phyloP scores from a whole-genome alignment of 2,113 vertebrate species.

The Sebastes fasciatus region DNA sequence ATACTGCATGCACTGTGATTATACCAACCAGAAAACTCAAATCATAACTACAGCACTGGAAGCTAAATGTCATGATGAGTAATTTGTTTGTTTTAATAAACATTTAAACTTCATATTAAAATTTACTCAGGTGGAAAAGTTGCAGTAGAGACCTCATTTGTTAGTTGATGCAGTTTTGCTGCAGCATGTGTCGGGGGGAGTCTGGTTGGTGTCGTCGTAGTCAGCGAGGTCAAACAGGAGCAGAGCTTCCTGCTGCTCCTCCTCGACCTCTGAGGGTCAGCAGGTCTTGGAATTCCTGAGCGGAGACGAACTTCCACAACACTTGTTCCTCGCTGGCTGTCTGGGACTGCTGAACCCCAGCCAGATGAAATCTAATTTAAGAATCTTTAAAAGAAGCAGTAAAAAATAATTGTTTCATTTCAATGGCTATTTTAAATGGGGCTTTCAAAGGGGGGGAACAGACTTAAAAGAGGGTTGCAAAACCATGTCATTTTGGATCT shows the following conservation, averaged over 20 bases:
- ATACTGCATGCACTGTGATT: background rate
- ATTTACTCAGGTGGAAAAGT: background rate
- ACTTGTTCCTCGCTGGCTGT: constrained; percentile 45
- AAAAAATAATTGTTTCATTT: constrained; percentile 8
- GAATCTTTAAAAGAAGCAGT: constrained; percentile 13
- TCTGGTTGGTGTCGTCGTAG: constrained; percentile 1
- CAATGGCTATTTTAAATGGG: background rate
- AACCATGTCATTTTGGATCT: background rate
- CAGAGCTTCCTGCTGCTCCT: constrained; percentile 29
- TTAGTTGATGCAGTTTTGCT: background rate
- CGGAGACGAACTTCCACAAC: constrained; percentile 66
- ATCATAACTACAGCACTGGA: background rate
- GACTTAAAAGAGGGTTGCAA: constrained; percentile 5
- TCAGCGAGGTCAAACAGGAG: constrained; percentile 22
- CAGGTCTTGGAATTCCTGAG: constrained; percentile 56
- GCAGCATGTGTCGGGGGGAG: constrained; percentile 4
- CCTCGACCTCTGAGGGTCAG: constrained; percentile 44
- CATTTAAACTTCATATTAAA: background rate
- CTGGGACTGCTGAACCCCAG: constrained; percentile 2
- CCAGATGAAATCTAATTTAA: constrained; percentile 36
- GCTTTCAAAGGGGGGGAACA: background rate
- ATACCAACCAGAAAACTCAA: background rate
- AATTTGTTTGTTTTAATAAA: background rate
- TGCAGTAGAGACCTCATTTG: background rate
- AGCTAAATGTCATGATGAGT: background rate